Percentiles rank a stretch among this genome's conserved stretches.
Evolutionary conservation across 2,888 invertebrate genomes (phyloP).

Genomic region (Parthenolecanium corni): DNA sequence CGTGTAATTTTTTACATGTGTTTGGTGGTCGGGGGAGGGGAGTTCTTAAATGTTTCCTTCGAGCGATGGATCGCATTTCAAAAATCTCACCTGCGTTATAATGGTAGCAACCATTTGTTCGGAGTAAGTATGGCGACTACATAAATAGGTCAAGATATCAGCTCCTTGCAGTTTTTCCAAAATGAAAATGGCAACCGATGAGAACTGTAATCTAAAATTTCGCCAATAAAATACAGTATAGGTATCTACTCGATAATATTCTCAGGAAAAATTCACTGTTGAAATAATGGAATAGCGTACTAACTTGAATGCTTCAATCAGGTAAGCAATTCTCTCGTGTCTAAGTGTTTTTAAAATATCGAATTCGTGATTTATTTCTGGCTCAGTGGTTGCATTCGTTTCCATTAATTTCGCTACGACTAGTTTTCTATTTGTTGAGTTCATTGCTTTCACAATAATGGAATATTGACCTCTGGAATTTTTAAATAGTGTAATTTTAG

Average conservation of each 20-base stretch:
- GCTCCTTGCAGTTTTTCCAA: constrained; percentile 81
- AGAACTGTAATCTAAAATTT: constrained; percentile 51
- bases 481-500: constrained; percentile 12
- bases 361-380: constrained; percentile 64
- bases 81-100: constrained; percentile 62
- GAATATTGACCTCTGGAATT: constrained; percentile 67
- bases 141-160: constrained; percentile 77
- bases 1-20: no score
- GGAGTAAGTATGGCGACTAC: constrained; percentile 76
- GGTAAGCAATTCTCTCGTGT: constrained; percentile 74
- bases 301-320: constrained; percentile 43
- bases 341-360: constrained; percentile 67
- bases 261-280: no score
- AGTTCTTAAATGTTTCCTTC: no score
- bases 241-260: no score
- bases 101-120: constrained; percentile 86
- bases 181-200: constrained; percentile 57
- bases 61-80: no score
- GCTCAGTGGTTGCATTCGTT: constrained; percentile 51
- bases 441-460: constrained; percentile 67
- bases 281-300: not conserved
- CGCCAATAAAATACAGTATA: constrained; percentile 40
- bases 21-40: no score
- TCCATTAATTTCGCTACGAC: constrained; percentile 77
- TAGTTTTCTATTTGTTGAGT: constrained; percentile 56